Evolutionary conservation across 2,888 invertebrate genomes (phyloP), one percentile per base, ranked within the genome.

Genomic region (Acanthosepion esculentum): DNA sequence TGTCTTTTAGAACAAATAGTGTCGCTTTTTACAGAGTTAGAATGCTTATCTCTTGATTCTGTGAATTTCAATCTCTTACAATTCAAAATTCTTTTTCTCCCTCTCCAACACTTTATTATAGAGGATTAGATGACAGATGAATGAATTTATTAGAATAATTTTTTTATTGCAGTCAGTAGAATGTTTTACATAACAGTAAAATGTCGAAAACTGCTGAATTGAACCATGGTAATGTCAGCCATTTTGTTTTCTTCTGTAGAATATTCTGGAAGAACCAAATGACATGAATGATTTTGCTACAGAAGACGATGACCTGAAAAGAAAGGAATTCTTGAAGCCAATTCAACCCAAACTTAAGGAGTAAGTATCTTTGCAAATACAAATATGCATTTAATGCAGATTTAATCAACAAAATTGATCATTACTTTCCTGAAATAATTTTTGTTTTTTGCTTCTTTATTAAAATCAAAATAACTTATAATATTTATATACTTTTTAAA

Each of bases 341-440:
- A 96, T 96, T 33, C 97, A 97, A 93, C 96, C 97, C 91, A 97
- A 96, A 95, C 95, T 96, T 92, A 96, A 96, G 96, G 96, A 95
- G 97, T 97, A 95, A 95, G 95, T 95, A 59, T 23, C 59, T 23
- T 59, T 20, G 6, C 26, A 59, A 59, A 50, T 50, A 50, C 15
- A 50, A 50, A 50, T 50, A 8, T 1, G 15, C 15, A 50, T 50
- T 50, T 50, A 8, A 50, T 50, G 50, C 50, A 50, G 50, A 50
- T 12, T 50, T 50, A 50, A 50, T 0, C 50, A 50, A 8, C 50
- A 15, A 50, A 50, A 50, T 50, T 50, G 50, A 50, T 50, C 50
- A 50, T 50, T 50, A 8, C 5, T 50, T 50, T 50, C 50, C 50
- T 50, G 10, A 50, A 50, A 50, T 50, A 50, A 50, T 8, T 41